These are phyloP conservation scores for Dicranocentrus wangi DNA, from an alignment of 2,888 invertebrate species.

Conservation along the genomic window DNA sequence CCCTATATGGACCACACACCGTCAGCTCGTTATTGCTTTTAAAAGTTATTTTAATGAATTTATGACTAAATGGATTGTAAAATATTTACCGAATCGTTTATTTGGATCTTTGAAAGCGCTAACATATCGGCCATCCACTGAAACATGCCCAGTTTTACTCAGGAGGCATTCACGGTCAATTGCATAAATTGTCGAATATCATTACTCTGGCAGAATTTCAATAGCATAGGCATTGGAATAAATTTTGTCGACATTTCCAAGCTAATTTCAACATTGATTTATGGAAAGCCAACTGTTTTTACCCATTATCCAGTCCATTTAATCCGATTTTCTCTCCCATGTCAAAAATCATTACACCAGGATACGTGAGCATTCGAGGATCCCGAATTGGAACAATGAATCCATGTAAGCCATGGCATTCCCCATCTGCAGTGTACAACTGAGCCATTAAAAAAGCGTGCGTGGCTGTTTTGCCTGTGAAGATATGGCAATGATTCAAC, in stretches of 20 bases:
- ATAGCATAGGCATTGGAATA: too few relatives aligned
- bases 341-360: conserved; percentile 90
- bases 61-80: not conserved
- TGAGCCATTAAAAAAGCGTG: conserved; percentile 93
- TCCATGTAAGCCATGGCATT: conserved; percentile 88
- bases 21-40: not conserved
- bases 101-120: conserved; percentile 92
- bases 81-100: conserved; percentile 84
- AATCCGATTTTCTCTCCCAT: conserved; percentile 93
- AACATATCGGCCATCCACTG: conserved; percentile 88
- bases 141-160: conserved; percentile 92
- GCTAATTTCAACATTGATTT: not conserved
- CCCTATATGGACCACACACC: conserved; percentile 28
- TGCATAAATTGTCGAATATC: conserved; percentile 88
- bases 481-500: too few relatives aligned
- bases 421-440: conserved; percentile 85
- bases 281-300: not conserved
- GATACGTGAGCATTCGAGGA: conserved; percentile 80
- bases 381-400: conserved; percentile 92
- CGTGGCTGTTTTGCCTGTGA: conserved; percentile 85
- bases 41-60: conserved; percentile 74
- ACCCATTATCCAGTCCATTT: conserved; percentile 81
- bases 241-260: not conserved
- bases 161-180: conserved; percentile 89
- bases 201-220: conserved; percentile 75